Evolutionary conservation across 2,888 invertebrate species (phyloP), one percentile per base, ranked within the genome.

Genomic region (Lordiphosa andalusiaca): DNA sequence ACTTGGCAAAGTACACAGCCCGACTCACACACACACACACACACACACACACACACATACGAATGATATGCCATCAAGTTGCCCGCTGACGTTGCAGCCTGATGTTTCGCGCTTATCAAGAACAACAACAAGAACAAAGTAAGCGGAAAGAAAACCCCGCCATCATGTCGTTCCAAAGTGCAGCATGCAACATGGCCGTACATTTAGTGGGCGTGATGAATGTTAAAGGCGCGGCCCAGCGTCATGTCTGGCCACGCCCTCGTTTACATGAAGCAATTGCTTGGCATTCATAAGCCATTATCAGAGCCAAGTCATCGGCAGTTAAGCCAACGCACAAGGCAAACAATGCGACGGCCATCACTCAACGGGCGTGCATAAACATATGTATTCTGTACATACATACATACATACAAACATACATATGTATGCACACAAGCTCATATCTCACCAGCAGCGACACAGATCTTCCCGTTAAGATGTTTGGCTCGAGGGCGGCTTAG

Each of bases 221-320:
- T 77, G 82, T 44, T 61, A 41, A 58, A 58, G 69, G 73, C 76
- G 48, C 56, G 41, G 19, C 58, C 58, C 57, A 67, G 49, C 73
- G 53, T 59, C 58, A 66, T 56, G 76, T 60, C 69, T 44, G 44
- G 33, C 37, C 61, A 83, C 73, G 73, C 81, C 72, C 66, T 72
- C 58, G 69, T 83, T 84, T 81, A 81, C 77, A 84, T 84, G 67
- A 76, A 53, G 63, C 73, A 76, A 77, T 73, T 73, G 73, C 73
- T 68, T 59, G 68, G 81, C 77, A 81, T 84, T 80, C 77, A 77
- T 73, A 73, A 76, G 77, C 77, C 66, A 70, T 71, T 77, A 77
- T 77, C 77, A 61, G 65, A 53, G 77, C 66, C 71, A 76, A 84
- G 77, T 81, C 81, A 77, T 84, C 84, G 77, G 38, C 59, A 16